Evolutionary conservation across 2,113 vertebrate genomes (phyloP).

Genomic region (Saguinus imperator): DNA sequence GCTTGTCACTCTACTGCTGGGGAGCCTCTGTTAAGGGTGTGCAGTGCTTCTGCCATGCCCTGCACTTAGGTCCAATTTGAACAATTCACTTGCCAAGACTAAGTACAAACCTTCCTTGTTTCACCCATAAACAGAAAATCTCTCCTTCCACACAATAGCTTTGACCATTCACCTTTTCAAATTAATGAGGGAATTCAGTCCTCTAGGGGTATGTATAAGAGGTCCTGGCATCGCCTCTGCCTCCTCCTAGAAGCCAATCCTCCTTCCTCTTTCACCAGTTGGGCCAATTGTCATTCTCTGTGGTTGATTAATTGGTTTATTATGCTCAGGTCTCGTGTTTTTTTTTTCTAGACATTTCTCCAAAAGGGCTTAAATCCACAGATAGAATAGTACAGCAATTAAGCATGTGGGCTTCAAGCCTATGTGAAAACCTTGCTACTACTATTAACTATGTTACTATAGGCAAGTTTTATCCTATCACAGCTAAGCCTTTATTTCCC

Average conservation of each 20-base stretch:
- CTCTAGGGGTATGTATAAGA: fast-evolving
- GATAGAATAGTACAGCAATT: not conserved
- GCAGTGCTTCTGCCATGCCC: not conserved
- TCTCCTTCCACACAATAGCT: not conserved
- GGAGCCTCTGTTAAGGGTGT: no score
- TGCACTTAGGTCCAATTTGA: not conserved
- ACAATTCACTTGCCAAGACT: not conserved
- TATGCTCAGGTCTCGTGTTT: not conserved
- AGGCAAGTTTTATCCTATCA: not conserved
- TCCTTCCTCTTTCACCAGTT: not conserved
- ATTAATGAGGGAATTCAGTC: not conserved
- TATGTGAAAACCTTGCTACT: not conserved
- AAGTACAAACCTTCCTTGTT: not conserved
- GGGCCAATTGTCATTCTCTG: not conserved
- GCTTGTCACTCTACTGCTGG: not conserved
- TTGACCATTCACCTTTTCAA: not conserved
- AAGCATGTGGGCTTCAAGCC: not conserved
- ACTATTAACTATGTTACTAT: not conserved
- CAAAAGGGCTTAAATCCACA: not conserved
- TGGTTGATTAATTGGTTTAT: not conserved
- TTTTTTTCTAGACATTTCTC: not conserved
- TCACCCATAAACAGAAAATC: not conserved
- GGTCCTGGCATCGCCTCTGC: not conserved
- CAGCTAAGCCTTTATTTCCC: not conserved
- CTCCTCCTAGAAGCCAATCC: not conserved